phyloP scores from a whole-genome alignment of 2,888 invertebrate genomes.

The Sarcophaga subvicina region DNA sequence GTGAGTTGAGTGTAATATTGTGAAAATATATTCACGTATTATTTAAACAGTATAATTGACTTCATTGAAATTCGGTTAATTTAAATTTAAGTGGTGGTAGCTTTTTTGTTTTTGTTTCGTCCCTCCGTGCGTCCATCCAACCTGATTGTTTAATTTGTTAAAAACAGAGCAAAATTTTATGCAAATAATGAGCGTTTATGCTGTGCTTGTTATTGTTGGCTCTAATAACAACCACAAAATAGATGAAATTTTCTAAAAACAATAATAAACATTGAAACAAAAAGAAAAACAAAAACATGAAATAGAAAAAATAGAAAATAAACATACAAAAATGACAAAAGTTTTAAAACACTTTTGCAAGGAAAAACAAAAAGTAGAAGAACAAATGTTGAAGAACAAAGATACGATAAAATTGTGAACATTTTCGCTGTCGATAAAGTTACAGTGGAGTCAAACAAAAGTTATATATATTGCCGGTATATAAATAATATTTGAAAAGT shows the following conservation, averaged over 20 bases:
- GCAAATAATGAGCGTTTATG: slow-evolving; percentile 32
- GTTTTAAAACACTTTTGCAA: slow-evolving; percentile 32
- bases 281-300: background rate
- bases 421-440: background rate
- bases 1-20: background rate
- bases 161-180: slow-evolving; percentile 56
- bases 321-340: background rate
- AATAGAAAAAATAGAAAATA: background rate
- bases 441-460: background rate
- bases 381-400: background rate
- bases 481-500: no score
- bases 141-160: slow-evolving; percentile 18
- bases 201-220: slow-evolving; percentile 12
- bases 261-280: slow-evolving; percentile 51
- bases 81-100: background rate
- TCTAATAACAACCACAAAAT: slow-evolving; percentile 57
- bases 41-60: slow-evolving; percentile 34
- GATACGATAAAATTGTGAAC: background rate
- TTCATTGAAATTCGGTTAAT: slow-evolving; percentile 51
- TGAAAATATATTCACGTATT: background rate
- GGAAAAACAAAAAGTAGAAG: background rate
- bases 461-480: no score
- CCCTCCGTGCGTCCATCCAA: background rate
- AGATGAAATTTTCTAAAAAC: slow-evolving; percentile 49
- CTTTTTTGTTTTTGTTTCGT: slow-evolving; percentile 3